Percentiles rank a stretch among this genome's conserved stretches.
phyloP scores from a whole-genome alignment of 2,113 vertebrate genomes.

The Hypocryptadius cinnamomeus region DNA sequence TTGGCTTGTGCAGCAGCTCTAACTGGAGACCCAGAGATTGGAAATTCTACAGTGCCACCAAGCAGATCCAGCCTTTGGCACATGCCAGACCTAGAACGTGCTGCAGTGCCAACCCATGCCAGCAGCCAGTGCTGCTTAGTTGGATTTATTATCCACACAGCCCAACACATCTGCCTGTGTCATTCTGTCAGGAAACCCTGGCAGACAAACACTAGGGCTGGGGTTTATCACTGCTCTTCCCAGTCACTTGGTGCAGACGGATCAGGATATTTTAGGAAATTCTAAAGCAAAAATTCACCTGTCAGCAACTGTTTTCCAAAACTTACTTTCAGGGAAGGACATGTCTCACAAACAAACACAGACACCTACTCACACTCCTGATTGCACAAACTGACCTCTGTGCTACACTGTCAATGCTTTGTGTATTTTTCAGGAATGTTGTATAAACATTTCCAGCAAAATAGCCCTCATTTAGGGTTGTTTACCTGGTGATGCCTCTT shows the following conservation, averaged over 20 bases:
- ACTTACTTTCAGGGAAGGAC: neutral
- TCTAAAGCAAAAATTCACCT: neutral
- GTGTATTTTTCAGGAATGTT: neutral
- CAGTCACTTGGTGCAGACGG: neutral
- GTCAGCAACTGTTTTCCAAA: neutral
- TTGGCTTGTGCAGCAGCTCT: neutral
- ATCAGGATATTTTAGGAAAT: neutral
- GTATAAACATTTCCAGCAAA: conserved; percentile 33
- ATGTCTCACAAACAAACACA: neutral
- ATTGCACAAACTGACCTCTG: conserved; percentile 42
- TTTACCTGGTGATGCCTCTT: neutral
- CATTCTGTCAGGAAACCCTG: neutral
- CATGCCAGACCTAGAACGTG: neutral
- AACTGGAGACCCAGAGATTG: neutral
- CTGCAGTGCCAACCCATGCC: neutral
- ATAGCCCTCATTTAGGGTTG: neutral
- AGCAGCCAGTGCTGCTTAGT: neutral
- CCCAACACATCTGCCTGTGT: neutral
- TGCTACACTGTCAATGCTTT: neutral
- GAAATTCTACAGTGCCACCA: neutral
- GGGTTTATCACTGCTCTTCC: neutral
- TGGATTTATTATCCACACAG: neutral
- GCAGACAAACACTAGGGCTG: neutral
- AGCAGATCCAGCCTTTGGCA: neutral
- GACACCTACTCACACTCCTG: neutral